Evolutionary conservation across 2,113 vertebrate genomes (phyloP), one percentile per base, ranked within the genome.

Genomic region (Lutjanus erythropterus): DNA sequence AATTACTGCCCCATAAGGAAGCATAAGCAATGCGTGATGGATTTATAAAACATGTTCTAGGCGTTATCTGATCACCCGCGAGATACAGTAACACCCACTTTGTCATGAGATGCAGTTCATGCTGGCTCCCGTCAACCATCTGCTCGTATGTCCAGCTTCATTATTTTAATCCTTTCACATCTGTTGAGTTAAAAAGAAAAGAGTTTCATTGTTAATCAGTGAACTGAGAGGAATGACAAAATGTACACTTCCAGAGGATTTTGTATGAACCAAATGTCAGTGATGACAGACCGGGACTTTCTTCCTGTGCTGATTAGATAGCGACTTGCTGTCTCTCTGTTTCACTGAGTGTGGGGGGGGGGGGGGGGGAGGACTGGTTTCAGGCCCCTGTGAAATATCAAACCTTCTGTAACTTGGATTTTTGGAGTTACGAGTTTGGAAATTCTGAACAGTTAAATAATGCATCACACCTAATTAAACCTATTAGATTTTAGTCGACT

Each of bases 301-400:
- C 61, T 87, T 88, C 78, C 71, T 90, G 83, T 62, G 47, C 75
- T 74, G 75, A 85, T 86, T 67, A 66, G 55, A 87, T 81, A 67
- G 19, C 47, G 70, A 19, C 56, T 73, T 0, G 35, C 50, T 68
- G 31, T 65, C 29, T 81, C 27, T 61, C 16, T 70, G 68, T 74
- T 69, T 68, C 27, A 61, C 65, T 80, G 71, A 83, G 44, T 49
- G 49, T 84, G 66, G n/a, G n/a, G n/a, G n/a, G n/a, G n/a, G n/a
- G n/a, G n/a, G n/a, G 31, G 11, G 41, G 37, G 21, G 0, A 6
- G 46, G 44, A 23, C 41, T 5, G 25, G 16, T 27, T 42, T 42
- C 50, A 75, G 21, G 31, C 73, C 25, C 25, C 47, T 46, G 35
- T 27, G 25, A 71, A 7, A 60, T 35, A 42, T 21, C 21, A 21